Evolutionary conservation across 2,888 invertebrate species (phyloP).

Genomic region (Aspidiotus destructor): DNA sequence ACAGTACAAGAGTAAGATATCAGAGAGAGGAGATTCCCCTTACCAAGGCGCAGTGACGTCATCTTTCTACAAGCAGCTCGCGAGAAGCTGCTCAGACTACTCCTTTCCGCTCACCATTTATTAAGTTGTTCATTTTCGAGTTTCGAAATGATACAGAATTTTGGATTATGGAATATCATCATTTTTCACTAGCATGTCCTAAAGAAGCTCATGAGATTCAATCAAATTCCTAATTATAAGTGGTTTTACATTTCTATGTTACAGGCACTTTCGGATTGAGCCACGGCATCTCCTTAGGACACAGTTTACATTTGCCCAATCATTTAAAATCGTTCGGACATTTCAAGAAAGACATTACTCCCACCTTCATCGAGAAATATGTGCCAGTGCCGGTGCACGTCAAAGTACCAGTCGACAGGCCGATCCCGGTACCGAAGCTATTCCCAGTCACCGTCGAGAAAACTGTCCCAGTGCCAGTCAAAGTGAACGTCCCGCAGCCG

Average conservation of each 20-base stretch:
- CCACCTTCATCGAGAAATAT: slow-evolving; percentile 37
- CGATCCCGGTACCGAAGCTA: slow-evolving; percentile 43
- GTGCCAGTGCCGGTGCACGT: slow-evolving; percentile 49
- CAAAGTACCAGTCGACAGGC: slow-evolving; percentile 53
- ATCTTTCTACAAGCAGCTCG: no score
- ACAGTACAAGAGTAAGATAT: no score
- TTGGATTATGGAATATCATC: no score
- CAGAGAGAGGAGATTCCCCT: no score
- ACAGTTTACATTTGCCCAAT: slow-evolving; percentile 7
- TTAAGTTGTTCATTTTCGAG: no score
- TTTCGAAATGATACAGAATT: no score
- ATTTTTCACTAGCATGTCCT: no score
- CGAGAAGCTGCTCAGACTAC: no score
- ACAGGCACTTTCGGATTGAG: slow-evolving; percentile 15
- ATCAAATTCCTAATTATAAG: no score
- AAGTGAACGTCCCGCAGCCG: slow-evolving; percentile 37
- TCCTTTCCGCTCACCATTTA: no score
- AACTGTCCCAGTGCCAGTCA: slow-evolving; percentile 37
- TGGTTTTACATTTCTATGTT: background rate
- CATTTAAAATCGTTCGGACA: slow-evolving; percentile 9
- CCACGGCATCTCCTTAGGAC: slow-evolving; percentile 34
- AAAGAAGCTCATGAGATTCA: no score
- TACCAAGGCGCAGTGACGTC: no score
- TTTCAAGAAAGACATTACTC: slow-evolving; percentile 21
- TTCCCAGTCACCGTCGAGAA: slow-evolving; percentile 37